These are phyloP conservation scores for Spicauda simplicius DNA, from an alignment of 2,888 invertebrate species.

Conservation along the genomic window DNA sequence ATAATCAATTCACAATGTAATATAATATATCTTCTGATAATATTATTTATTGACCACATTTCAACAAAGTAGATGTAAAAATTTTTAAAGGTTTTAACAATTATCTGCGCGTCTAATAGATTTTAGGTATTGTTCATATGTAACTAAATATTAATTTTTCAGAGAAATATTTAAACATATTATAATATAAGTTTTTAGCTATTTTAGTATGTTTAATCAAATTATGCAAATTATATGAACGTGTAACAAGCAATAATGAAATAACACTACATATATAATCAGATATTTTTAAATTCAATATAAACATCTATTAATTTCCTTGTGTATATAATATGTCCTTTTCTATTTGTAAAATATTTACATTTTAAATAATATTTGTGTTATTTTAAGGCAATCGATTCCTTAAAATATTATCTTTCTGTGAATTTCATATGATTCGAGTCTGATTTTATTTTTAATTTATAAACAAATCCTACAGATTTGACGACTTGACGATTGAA, in stretches of 20 bases:
- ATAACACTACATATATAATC: conserved; percentile 23
- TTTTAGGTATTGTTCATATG: conserved; percentile 6
- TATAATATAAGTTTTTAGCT: conserved; percentile 24
- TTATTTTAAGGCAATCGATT: not conserved
- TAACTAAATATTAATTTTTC: conserved; percentile 13
- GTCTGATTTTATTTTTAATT: too few species aligned
- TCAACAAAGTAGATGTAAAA: conserved; percentile 1
- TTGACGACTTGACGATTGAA: too few species aligned
- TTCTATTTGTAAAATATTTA: conserved; percentile 12
- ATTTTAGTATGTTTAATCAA: conserved; percentile 33
- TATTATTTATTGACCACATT: conserved; percentile 5
- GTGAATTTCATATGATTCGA: not conserved
- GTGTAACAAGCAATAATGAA: conserved; percentile 37
- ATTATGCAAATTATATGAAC: conserved; percentile 14
- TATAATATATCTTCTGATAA: not conserved
- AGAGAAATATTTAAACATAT: conserved; percentile 13
- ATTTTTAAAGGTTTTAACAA: conserved; percentile 1
- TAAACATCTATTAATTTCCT: conserved; percentile 22
- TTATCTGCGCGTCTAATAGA: conserved; percentile 5
- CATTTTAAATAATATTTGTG: conserved; percentile 14
- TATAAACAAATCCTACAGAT: too few species aligned
- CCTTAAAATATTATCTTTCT: not conserved
- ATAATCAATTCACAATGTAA: not conserved
- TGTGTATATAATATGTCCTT: conserved; percentile 22
- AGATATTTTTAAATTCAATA: conserved; percentile 22